A percentile compares a stretch with the other conserved stretches of the same genome.
These are phyloP conservation scores for Oophaga pumilio DNA, from an alignment of 2,113 vertebrate genomes.

Conservation along the genomic window DNA sequence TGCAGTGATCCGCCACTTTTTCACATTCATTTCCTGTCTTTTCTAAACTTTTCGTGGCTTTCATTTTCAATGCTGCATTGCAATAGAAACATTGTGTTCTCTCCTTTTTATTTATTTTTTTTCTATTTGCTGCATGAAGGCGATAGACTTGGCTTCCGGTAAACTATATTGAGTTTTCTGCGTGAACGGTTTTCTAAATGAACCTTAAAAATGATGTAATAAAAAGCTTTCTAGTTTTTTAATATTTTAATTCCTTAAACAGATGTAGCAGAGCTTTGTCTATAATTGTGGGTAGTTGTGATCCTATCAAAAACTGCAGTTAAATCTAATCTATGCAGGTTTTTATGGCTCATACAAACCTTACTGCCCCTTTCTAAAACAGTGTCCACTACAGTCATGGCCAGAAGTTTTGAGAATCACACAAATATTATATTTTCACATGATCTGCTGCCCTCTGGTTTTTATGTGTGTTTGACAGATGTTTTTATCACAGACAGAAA, in stretches of 20 bases:
- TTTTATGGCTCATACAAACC: neutral
- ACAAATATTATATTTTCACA: no score
- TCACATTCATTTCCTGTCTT: conserved; percentile 61
- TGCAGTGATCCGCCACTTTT: conserved; percentile 80
- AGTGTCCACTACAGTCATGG: no score
- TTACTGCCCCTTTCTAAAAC: neutral
- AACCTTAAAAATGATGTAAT: no score
- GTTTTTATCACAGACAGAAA: no score
- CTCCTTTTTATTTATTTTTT: conserved; percentile 69
- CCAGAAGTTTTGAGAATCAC: no score
- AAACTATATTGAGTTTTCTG: neutral
- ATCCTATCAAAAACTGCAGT: neutral
- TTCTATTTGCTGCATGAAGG: conserved; percentile 65
- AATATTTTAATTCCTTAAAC: neutral
- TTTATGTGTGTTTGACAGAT: no score
- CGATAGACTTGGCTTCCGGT: neutral
- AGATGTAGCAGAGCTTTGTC: neutral
- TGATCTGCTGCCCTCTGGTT: no score
- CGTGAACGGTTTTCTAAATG: no score
- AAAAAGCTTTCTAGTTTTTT: neutral
- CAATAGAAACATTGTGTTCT: conserved; percentile 56
- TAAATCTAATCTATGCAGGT: neutral
- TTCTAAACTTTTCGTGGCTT: conserved; percentile 66
- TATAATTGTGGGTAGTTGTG: neutral
- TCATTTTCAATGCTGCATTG: conserved; percentile 63